Evolutionary conservation across 92 coral and sea anemone species (phyloP).

Genomic region (Parazoanthus atlanticus): DNA sequence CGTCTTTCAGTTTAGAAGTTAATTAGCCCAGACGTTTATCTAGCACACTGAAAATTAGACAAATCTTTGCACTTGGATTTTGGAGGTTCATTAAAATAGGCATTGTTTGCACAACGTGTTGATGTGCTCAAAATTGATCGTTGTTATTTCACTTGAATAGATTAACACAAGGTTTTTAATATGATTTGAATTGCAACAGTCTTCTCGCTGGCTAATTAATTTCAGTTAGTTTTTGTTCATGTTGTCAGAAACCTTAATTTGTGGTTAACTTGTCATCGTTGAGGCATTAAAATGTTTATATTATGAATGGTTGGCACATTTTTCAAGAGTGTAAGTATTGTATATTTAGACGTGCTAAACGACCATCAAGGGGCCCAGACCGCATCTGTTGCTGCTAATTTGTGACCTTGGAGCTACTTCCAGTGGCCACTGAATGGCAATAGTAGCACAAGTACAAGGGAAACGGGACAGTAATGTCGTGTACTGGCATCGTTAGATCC

Average conservation of each 20-base stretch:
- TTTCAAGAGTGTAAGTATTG: not conserved
- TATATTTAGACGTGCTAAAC: not conserved
- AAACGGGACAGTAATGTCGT: too few species aligned
- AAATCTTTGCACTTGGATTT: not conserved
- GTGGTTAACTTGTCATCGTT: not conserved
- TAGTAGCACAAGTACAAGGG: too few species aligned
- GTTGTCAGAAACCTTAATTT: not conserved
- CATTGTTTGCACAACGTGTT: slow-evolving; percentile 15
- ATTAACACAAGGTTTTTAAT: not conserved
- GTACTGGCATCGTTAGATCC: not conserved
- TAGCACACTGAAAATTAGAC: not conserved
- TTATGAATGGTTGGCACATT: not conserved
- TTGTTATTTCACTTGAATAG: slow-evolving; percentile 6
- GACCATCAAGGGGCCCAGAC: not conserved
- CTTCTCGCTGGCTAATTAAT: not conserved
- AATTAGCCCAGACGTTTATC: not conserved
- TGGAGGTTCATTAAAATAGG: not conserved
- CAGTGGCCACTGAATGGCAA: too few species aligned
- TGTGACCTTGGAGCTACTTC: too few species aligned
- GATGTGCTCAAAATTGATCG: not conserved
- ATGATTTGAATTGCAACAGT: not conserved
- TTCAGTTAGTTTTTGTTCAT: not conserved
- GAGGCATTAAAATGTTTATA: not conserved
- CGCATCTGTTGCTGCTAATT: too few species aligned
- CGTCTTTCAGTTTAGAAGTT: not conserved